phyloP scores from a whole-genome alignment of 2,888 invertebrate genomes.

The Brachyopa scutellaris region DNA sequence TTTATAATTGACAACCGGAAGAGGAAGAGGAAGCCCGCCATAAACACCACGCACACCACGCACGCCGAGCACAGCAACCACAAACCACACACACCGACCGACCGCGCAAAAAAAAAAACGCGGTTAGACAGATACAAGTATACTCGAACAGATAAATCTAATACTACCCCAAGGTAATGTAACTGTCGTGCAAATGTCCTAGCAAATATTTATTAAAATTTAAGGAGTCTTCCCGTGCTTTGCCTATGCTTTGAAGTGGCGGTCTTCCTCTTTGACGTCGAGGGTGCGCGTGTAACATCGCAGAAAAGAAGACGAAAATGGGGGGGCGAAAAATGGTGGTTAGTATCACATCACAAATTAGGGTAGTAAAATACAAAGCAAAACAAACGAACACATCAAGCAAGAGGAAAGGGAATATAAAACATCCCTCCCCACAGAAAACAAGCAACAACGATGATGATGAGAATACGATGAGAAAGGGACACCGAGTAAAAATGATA shows the following conservation, averaged over 20 bases:
- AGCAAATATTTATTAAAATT: slow-evolving; percentile 65
- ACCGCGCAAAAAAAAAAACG: no score
- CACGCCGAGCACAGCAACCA: background rate
- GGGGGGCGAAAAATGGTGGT: background rate
- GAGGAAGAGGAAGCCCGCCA: background rate
- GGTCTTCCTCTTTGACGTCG: slow-evolving; percentile 4
- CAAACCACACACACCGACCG: no score
- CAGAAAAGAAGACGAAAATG: background rate
- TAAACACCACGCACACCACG: background rate
- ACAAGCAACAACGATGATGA: slow-evolving; percentile 47
- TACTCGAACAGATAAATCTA: slow-evolving; percentile 60
- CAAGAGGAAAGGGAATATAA: background rate
- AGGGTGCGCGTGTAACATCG: slow-evolving; percentile 27
- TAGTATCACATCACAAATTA: slow-evolving; percentile 68
- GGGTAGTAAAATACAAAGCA: slow-evolving; percentile 61
- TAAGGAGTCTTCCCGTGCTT: slow-evolving; percentile 32
- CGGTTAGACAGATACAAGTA: slow-evolving; percentile 27
- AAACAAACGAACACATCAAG: slow-evolving; percentile 27
- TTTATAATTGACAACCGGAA: slow-evolving; percentile 47
- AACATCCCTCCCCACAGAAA: background rate
- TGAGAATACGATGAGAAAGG: slow-evolving; percentile 48
- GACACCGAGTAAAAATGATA: slow-evolving; percentile 55
- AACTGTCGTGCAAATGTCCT: slow-evolving; percentile 58
- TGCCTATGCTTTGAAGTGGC: background rate
- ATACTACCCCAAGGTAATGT: slow-evolving; percentile 41